Percentiles rank a stretch among this genome's conserved stretches.
Evolutionary conservation across 2,113 vertebrate species (phyloP).

Genomic region (Saguinus midas): DNA sequence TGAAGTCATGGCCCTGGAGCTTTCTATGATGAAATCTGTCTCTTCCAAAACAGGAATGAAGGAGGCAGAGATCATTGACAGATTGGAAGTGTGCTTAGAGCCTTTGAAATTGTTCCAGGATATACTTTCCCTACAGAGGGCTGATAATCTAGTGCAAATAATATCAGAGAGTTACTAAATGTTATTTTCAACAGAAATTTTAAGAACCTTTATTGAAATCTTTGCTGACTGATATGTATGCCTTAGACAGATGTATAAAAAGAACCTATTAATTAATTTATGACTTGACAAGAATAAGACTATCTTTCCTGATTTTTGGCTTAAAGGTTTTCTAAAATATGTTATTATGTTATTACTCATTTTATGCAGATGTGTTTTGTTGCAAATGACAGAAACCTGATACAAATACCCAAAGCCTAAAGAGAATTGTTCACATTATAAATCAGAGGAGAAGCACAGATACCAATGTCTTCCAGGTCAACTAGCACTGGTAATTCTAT

Average conservation of each 20-base stretch:
- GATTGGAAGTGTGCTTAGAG: not conserved
- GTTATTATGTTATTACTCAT: not conserved
- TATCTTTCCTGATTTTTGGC: not conserved
- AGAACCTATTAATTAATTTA: not conserved
- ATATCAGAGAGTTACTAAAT: not conserved
- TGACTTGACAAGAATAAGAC: not conserved
- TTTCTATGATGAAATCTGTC: not conserved
- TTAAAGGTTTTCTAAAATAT: not conserved
- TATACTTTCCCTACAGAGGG: not conserved
- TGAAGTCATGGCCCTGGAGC: not conserved
- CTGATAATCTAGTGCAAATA: not conserved
- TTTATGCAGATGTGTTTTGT: not conserved
- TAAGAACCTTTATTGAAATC: not conserved
- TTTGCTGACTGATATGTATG: not conserved
- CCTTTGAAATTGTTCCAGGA: not conserved
- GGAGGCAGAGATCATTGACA: not conserved
- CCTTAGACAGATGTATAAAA: not conserved
- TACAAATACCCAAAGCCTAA: not conserved
- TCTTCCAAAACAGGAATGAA: not conserved
- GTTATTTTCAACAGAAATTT: not conserved
- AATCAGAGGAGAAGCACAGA: not conserved
- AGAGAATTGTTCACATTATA: not conserved
- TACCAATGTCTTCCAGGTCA: not conserved
- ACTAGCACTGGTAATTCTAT: not conserved
- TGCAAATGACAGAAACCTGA: not conserved